Conservation (phyloP, 2,888 invertebrate species). For the Drosophila subsilvestris region DNA sequence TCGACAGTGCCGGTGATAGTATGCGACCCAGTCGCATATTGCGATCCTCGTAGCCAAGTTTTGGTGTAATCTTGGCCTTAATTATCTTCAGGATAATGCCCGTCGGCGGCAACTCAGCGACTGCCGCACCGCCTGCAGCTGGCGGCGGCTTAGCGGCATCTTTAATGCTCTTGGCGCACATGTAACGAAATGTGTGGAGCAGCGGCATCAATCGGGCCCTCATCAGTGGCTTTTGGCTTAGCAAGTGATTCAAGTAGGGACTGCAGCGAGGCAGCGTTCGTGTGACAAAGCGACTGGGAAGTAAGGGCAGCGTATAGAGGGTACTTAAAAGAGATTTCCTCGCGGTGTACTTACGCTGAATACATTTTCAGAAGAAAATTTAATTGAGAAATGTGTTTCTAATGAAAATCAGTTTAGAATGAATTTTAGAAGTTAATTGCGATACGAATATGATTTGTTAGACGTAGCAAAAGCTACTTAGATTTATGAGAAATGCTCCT, state of each 20-base stretch:
- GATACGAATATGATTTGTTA: background rate
- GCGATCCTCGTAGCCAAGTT: slow-evolving; percentile 45
- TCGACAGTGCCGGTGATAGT: slow-evolving; percentile 56
- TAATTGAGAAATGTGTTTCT: background rate
- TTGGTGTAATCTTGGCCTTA: background rate
- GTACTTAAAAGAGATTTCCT: background rate
- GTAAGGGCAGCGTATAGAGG: no score
- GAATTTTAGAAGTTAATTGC: background rate
- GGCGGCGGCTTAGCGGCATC: background rate
- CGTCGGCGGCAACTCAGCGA: background rate
- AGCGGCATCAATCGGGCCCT: background rate
- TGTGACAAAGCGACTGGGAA: background rate
- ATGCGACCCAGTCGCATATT: slow-evolving; percentile 48
- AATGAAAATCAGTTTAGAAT: background rate
- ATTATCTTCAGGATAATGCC: slow-evolving; percentile 49
- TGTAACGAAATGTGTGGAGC: background rate
- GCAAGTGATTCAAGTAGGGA: background rate
- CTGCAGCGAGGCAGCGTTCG: background rate
- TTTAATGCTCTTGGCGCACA: background rate
- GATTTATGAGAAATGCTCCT: background rate
- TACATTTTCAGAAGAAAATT: slow-evolving; percentile 36
- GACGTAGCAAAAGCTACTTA: background rate
- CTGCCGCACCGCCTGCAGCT: background rate
- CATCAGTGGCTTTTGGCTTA: background rate
- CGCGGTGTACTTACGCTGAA: slow-evolving; percentile 39